These are phyloP conservation scores for Cyphomyrus discorhynchus DNA, from an alignment of 2,113 vertebrate species.

Conservation along the genomic window DNA sequence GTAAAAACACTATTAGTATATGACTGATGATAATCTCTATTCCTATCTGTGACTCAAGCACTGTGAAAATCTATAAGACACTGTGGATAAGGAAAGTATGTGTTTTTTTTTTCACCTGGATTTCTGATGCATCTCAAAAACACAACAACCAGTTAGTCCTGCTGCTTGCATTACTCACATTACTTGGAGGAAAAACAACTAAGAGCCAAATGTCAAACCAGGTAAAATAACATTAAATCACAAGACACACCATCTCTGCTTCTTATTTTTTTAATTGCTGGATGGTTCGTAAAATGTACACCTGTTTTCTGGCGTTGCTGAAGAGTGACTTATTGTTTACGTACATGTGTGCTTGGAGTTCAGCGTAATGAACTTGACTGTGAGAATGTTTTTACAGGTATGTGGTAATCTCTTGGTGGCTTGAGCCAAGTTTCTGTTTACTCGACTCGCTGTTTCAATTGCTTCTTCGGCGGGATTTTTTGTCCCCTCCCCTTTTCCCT, in stretches of 20 bases:
- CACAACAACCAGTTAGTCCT: background rate
- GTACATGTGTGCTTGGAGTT: background rate
- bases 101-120: background rate
- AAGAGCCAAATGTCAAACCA: background rate
- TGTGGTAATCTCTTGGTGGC: conserved; percentile 25
- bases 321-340: conserved; percentile 14
- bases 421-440: conserved; percentile 26
- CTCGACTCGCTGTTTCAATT: conserved; percentile 19
- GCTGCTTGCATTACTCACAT: background rate
- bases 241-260: background rate
- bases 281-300: background rate
- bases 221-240: background rate
- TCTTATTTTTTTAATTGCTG: conserved; percentile 5
- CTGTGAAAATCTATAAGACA: background rate
- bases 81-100: background rate
- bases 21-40: background rate
- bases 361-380: background rate
- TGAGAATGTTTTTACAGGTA: conserved; percentile 19
- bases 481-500: background rate
- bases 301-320: conserved; percentile 8
- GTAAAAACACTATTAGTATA: background rate
- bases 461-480: conserved; percentile 7
- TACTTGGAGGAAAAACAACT: background rate
- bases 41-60: background rate
- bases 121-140: background rate